Conservation (phyloP, 1,140 invertebrate genomes). For the Manduca sexta region DNA sequence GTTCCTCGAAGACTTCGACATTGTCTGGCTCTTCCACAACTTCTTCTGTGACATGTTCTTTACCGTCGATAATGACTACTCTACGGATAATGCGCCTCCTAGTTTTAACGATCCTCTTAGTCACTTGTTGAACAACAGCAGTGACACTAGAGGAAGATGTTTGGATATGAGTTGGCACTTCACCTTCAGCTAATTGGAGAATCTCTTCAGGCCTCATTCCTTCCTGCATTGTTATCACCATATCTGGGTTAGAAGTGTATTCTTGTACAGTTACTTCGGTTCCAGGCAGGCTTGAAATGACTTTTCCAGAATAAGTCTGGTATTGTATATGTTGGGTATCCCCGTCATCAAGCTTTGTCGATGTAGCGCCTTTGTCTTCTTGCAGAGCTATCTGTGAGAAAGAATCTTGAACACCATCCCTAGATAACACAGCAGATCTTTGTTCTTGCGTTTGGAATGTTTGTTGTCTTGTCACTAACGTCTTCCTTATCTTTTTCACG, state of each 20-base stretch:
- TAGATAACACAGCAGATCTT: conserved; percentile 34
- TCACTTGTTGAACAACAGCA: conserved; percentile 86
- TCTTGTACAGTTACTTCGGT: conserved; percentile 78
- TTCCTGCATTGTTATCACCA: conserved; percentile 71
- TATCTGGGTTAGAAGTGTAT: conserved; percentile 76
- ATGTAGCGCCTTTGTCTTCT: conserved; percentile 77
- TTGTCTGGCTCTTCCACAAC: conserved; percentile 88
- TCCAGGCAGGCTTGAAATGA: conserved; percentile 75
- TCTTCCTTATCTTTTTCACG: conserved; percentile 79
- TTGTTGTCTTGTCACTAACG: conserved; percentile 73
- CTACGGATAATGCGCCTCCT: conserved; percentile 82
- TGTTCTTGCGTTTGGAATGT: conserved; percentile 68
- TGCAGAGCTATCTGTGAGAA: conserved; percentile 79
- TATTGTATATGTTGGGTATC: conserved; percentile 75
- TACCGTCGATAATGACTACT: conserved; percentile 85
- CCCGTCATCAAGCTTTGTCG: conserved; percentile 76
- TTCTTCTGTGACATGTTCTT: conserved; percentile 87
- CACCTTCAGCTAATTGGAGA: conserved; percentile 73
- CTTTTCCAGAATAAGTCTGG: conserved; percentile 76
- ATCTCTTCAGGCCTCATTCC: conserved; percentile 73
- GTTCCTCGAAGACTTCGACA: conserved; percentile 83
- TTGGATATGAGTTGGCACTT: conserved; percentile 59
- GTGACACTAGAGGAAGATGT: conserved; percentile 78
- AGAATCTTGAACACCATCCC: conserved; percentile 71
- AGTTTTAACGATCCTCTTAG: conserved; percentile 82